Evolutionary conservation across 2,888 invertebrate genomes (phyloP).

Genomic region (Theretra japonica): DNA sequence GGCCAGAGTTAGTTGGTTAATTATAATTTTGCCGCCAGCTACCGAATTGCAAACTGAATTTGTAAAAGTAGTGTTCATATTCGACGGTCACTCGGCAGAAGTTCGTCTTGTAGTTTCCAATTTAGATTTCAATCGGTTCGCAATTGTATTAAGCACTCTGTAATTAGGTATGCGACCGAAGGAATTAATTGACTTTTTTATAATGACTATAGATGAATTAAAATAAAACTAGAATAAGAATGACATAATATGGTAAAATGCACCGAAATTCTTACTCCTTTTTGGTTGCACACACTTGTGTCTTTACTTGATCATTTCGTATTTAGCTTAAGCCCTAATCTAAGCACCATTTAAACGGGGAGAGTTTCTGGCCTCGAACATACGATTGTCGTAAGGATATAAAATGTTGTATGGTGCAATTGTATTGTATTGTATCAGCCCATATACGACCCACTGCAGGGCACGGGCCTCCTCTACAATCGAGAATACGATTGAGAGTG

Average conservation of each 20-base stretch:
- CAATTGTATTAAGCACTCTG: constrained; percentile 35
- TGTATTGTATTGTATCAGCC: too few species aligned
- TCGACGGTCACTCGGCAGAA: constrained; percentile 47
- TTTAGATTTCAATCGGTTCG: constrained; percentile 44
- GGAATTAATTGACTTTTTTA: neutral
- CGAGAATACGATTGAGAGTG: too few species aligned
- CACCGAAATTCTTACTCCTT: neutral
- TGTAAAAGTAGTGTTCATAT: constrained; percentile 44
- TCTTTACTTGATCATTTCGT: too few species aligned
- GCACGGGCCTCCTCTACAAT: too few species aligned
- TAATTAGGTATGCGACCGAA: neutral
- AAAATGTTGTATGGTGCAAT: too few species aligned
- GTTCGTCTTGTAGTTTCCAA: constrained; percentile 38
- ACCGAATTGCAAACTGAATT: constrained; percentile 48
- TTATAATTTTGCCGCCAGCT: constrained; percentile 65
- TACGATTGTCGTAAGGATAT: too few species aligned
- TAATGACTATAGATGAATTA: neutral
- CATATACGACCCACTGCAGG: too few species aligned
- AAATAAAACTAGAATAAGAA: neutral
- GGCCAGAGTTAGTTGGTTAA: constrained; percentile 57
- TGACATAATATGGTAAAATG: neutral
- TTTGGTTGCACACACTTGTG: too few species aligned
- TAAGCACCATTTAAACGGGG: too few species aligned
- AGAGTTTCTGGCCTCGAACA: too few species aligned
- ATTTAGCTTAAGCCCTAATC: too few species aligned